A percentile compares a stretch with the other conserved stretches of the same genome.
phyloP scores from a whole-genome alignment of 2,888 invertebrate genomes.

The Drosophila hawaiiensis region DNA sequence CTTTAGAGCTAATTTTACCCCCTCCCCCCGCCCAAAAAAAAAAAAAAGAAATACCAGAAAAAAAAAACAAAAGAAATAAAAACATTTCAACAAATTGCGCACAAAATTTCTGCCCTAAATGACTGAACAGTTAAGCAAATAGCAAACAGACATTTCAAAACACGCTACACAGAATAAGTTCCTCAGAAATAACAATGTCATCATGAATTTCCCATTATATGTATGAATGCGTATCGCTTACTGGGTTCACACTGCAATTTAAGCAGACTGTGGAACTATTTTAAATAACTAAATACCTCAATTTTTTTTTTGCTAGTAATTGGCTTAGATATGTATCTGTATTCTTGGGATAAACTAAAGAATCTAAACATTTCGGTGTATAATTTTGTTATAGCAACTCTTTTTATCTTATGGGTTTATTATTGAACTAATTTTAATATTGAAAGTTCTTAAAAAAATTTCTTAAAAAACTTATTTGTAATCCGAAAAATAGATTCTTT shows the following conservation, averaged over 20 bases:
- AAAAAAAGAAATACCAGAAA: conserved; percentile 1
- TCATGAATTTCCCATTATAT: conserved; percentile 48
- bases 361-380: neutral
- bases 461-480: neutral
- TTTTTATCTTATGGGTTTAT: too few relatives aligned
- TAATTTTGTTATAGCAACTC: too few relatives aligned
- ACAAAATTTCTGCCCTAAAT: conserved; percentile 44
- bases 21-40: neutral
- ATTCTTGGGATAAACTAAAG: neutral
- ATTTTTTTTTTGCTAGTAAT: neutral
- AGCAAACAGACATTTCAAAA: conserved; percentile 66
- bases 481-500: neutral
- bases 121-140: conserved; percentile 61
- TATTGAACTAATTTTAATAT: neutral
- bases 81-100: conserved; percentile 64
- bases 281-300: neutral
- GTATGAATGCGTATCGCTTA: conserved; percentile 17
- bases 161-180: conserved; percentile 38
- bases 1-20: conserved; percentile 9
- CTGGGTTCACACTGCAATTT: conserved; percentile 3
- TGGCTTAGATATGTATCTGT: neutral
- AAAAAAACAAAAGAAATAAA: conserved; percentile 21
- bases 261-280: neutral
- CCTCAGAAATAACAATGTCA: conserved; percentile 72
- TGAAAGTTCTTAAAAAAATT: neutral